phyloP scores from a whole-genome alignment of 2,113 vertebrate genomes.

The Scartelaos histophorus region DNA sequence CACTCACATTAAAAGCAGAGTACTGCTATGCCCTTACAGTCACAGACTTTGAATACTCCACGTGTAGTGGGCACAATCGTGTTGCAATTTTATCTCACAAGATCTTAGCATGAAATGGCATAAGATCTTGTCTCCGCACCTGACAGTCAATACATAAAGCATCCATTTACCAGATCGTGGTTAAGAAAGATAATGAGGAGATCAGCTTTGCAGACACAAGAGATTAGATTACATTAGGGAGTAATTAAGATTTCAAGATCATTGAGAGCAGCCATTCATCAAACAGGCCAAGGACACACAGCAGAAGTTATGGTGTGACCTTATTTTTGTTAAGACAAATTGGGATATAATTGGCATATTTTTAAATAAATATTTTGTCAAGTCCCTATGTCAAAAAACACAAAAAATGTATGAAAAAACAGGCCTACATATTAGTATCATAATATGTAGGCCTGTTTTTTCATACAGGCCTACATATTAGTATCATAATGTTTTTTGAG shows the following conservation, averaged over 20 bases:
- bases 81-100: too few relatives aligned
- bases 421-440: slow-evolving; percentile 10
- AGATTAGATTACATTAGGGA: neutral
- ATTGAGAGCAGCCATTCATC: slow-evolving; percentile 4
- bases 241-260: slow-evolving; percentile 23
- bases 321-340: too few relatives aligned
- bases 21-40: too few relatives aligned
- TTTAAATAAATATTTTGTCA: neutral
- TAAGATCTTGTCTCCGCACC: too few relatives aligned
- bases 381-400: neutral
- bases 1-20: too few relatives aligned
- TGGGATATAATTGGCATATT: neutral
- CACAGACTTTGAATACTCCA: too few relatives aligned
- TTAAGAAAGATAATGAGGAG: slow-evolving; percentile 1
- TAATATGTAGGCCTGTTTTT: too few relatives aligned
- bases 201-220: neutral
- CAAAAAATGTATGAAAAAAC: neutral
- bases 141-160: neutral
- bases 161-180: neutral
- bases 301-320: neutral
- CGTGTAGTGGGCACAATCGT: too few relatives aligned
- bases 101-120: too few relatives aligned
- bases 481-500: slow-evolving; percentile 13
- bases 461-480: slow-evolving; percentile 2
- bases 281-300: neutral